A percentile compares a stretch with the other conserved stretches of the same genome.
Conservation (phyloP, 1,140 invertebrate species). For the Polypedilum vanderplanki region DNA sequence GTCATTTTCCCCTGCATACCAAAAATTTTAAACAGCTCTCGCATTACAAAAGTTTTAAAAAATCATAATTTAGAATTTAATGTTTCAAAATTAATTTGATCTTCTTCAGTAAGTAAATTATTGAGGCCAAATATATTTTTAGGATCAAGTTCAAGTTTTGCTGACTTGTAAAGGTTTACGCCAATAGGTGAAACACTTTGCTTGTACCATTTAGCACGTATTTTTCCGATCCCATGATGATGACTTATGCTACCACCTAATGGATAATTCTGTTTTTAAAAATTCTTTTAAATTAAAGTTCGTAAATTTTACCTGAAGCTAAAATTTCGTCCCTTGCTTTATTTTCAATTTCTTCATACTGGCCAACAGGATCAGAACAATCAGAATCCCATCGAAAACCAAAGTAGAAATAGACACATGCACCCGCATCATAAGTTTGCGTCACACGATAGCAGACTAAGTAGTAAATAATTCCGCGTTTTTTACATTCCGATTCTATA, state of each 20-base stretch:
- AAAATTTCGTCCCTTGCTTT: constrained; percentile 88
- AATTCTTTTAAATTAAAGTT: constrained; percentile 43
- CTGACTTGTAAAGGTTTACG: constrained; percentile 62
- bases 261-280: constrained; percentile 30
- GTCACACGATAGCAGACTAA: constrained; percentile 77
- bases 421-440: constrained; percentile 88
- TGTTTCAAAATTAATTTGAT: background rate
- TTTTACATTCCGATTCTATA: constrained; percentile 55
- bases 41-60: too few species aligned
- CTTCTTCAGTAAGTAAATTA: constrained; percentile 56
- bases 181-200: constrained; percentile 69
- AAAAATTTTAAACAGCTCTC: too few species aligned
- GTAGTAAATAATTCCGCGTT: constrained; percentile 38
- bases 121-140: constrained; percentile 87
- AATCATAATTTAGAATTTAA: background rate
- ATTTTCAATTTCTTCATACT: constrained; percentile 77
- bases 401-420: constrained; percentile 98
- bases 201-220: constrained; percentile 78
- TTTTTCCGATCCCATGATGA: constrained; percentile 94
- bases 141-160: constrained; percentile 85
- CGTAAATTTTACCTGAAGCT: constrained; percentile 53
- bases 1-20: too few species aligned
- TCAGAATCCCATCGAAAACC: constrained; percentile 73
- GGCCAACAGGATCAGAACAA: constrained; percentile 61
- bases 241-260: constrained; percentile 88